phyloP scores from a whole-genome alignment of 2,888 invertebrate genomes.

The Eupithecia insigniata region DNA sequence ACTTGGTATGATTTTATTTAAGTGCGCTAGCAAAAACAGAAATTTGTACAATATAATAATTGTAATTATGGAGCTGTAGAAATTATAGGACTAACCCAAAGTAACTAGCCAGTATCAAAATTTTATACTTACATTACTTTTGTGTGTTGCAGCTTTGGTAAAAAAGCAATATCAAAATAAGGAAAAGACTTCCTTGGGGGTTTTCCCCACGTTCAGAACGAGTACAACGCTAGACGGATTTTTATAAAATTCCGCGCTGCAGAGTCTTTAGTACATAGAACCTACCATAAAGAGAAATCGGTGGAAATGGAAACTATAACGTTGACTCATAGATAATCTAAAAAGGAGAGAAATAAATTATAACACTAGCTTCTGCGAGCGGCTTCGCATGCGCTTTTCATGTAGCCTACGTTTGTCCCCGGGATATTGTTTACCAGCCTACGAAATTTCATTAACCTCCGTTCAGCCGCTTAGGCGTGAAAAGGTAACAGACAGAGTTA shows the following conservation, averaged over 20 bases:
- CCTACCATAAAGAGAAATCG: not conserved
- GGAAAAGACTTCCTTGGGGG: not conserved
- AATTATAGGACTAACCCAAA: not conserved
- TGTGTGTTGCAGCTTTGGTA: not conserved
- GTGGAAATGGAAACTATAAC: not conserved
- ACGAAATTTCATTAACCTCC: too few relatives aligned
- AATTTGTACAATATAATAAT: not conserved
- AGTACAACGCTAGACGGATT: not conserved
- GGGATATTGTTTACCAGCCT: too few relatives aligned
- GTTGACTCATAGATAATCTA: not conserved
- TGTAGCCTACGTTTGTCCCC: too few relatives aligned
- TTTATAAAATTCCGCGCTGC: not conserved
- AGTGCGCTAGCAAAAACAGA: not conserved
- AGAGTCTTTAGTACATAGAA: not conserved
- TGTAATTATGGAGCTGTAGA: not conserved
- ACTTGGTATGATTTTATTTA: not conserved
- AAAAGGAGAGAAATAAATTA: not conserved
- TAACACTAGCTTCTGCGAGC: too few relatives aligned
- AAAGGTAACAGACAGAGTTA: too few relatives aligned
- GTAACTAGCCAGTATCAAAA: not conserved
- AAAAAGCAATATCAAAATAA: not conserved
- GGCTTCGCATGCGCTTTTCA: too few relatives aligned
- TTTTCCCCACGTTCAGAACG: not conserved
- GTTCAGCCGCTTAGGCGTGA: too few relatives aligned
- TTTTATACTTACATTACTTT: not conserved